Evolutionary conservation across 2,888 invertebrate genomes (phyloP).

Genomic region (Neuroscelio doddi): DNA sequence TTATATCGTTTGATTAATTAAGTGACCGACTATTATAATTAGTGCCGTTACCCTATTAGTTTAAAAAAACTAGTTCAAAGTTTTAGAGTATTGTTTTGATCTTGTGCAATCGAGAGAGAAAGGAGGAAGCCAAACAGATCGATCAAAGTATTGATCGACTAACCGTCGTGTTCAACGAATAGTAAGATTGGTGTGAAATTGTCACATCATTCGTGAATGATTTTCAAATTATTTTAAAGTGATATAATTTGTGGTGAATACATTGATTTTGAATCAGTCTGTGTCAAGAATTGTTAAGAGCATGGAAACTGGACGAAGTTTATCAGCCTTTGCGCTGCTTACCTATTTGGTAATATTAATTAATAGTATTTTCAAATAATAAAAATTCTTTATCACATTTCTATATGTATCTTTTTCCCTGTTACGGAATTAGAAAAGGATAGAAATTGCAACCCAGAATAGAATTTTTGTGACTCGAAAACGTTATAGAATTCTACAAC

Average conservation of each 20-base stretch:
- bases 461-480: too few species aligned
- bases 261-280: slow-evolving; percentile 54
- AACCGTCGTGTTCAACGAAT: slow-evolving; percentile 35
- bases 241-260: slow-evolving; percentile 62
- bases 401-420: too few species aligned
- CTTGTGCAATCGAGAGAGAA: slow-evolving; percentile 65
- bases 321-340: slow-evolving; percentile 49
- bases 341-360: slow-evolving; percentile 52
- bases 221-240: slow-evolving; percentile 52
- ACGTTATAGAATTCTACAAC: too few species aligned
- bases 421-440: too few species aligned
- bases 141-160: slow-evolving; percentile 42
- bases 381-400: too few species aligned
- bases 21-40: too few species aligned
- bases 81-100: slow-evolving; percentile 30
- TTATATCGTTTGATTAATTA: too few species aligned
- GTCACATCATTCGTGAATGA: slow-evolving; percentile 61
- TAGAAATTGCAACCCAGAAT: too few species aligned
- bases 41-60: too few species aligned
- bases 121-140: slow-evolving; percentile 64
- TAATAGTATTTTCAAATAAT: too few species aligned
- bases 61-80: slow-evolving; percentile 21
- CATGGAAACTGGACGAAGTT: slow-evolving; percentile 50
- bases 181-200: slow-evolving; percentile 57
- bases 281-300: slow-evolving; percentile 43